phyloP scores from a whole-genome alignment of 37 sponge, comb jelly and placozoan species.

The Agelas oroides region DNA sequence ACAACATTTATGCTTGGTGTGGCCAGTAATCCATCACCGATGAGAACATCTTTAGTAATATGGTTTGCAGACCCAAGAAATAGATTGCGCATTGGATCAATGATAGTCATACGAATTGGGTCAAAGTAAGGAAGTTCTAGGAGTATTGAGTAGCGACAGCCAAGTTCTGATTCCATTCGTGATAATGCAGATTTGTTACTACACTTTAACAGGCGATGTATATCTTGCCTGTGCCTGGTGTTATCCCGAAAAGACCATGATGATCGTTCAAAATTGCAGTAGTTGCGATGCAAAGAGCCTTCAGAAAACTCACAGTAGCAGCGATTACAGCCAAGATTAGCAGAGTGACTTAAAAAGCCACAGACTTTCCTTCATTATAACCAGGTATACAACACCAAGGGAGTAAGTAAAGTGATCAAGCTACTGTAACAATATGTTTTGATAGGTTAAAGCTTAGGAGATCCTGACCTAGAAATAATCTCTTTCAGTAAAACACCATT shows the following conservation, averaged over 20 bases:
- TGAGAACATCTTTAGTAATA: slow-evolving; percentile 25
- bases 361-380: slow-evolving; percentile 51
- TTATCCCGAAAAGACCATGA: slow-evolving; percentile 16
- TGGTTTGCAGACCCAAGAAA: slow-evolving; percentile 54
- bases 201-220: neutral
- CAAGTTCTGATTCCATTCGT: slow-evolving; percentile 22
- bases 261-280: slow-evolving; percentile 31
- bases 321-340: slow-evolving; percentile 36
- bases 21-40: neutral
- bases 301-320: slow-evolving; percentile 37
- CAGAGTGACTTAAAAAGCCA: slow-evolving; percentile 55
- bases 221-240: slow-evolving; percentile 5
- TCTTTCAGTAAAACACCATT: slow-evolving; percentile 24
- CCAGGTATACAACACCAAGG: slow-evolving; percentile 28
- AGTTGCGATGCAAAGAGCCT: slow-evolving; percentile 23
- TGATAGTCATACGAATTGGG: slow-evolving; percentile 8
- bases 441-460: neutral
- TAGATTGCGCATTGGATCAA: slow-evolving; percentile 67
- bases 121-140: slow-evolving; percentile 59
- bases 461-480: neutral
- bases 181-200: slow-evolving; percentile 1
- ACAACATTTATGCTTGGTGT: slow-evolving; percentile 15
- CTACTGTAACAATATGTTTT: slow-evolving; percentile 31
- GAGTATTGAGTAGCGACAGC: slow-evolving; percentile 29
- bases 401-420: slow-evolving; percentile 14